Evolutionary conservation across 2,797 vertebrate genomes (phyloP).

Genomic region (Philypnodon macrostomus): DNA sequence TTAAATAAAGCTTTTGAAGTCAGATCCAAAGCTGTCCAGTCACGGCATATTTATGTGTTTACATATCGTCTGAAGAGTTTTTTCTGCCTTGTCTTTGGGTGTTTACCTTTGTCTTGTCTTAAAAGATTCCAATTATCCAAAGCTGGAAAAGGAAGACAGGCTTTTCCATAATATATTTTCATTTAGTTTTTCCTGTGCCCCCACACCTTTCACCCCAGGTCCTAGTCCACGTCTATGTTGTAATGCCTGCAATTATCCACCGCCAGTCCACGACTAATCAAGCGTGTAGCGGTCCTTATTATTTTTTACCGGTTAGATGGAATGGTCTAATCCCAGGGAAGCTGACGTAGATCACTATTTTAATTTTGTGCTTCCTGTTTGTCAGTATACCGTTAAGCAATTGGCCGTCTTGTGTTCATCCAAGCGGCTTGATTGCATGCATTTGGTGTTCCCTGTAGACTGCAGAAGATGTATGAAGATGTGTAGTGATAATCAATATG

Average conservation of each 20-base stretch:
- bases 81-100: conserved; percentile 17
- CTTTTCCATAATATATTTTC: conserved; percentile 31
- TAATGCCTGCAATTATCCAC: conserved; percentile 72
- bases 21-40: conserved; percentile 36
- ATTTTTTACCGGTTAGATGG: conserved; percentile 51
- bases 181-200: too few species aligned
- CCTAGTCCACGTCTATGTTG: conserved; percentile 49
- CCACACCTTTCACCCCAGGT: conserved; percentile 33
- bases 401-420: conserved; percentile 46
- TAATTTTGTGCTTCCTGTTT: conserved; percentile 58
- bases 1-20: conserved; percentile 35
- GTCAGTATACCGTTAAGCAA: conserved; percentile 49
- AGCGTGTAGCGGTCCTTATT: conserved; percentile 57
- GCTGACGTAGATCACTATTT: conserved; percentile 35
- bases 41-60: conserved; percentile 51
- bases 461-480: conserved; percentile 29
- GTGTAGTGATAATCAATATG: conserved; percentile 42
- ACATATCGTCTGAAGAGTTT: conserved; percentile 33
- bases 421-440: conserved; percentile 60
- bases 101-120: conserved; percentile 40
- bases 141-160: conserved; percentile 40
- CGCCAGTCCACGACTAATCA: conserved; percentile 68
- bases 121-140: conserved; percentile 49
- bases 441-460: conserved; percentile 41
- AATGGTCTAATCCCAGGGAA: conserved; percentile 54